Evolutionary conservation across 2,113 vertebrate species (phyloP).

Genomic region (Scomber japonicus): DNA sequence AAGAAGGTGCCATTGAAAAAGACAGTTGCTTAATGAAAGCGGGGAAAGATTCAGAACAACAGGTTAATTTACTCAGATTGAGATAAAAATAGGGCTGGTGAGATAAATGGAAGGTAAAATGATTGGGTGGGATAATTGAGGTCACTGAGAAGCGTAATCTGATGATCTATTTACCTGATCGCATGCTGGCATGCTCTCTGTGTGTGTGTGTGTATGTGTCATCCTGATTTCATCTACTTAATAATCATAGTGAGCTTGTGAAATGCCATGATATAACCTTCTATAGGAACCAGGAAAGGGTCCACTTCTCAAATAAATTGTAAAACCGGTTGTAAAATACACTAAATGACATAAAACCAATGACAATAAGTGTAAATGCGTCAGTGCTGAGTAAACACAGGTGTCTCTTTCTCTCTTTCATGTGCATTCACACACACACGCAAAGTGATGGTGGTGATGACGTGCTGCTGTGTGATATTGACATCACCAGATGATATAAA

Average conservation of each 20-base stretch:
- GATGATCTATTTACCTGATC: slow-evolving; percentile 30
- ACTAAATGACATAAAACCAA: neutral
- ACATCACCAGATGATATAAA: slow-evolving; percentile 54
- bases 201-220: neutral
- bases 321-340: neutral
- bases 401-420: neutral
- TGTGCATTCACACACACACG: neutral
- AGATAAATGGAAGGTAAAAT: slow-evolving; percentile 32
- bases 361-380: neutral
- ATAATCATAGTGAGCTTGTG: neutral
- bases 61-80: neutral
- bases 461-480: slow-evolving; percentile 22
- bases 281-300: neutral
- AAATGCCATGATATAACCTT: slow-evolving; percentile 32
- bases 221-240: neutral
- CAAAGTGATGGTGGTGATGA: neutral
- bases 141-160: slow-evolving; percentile 28
- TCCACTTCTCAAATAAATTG: too few species aligned
- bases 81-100: slow-evolving; percentile 15
- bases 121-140: slow-evolving; percentile 46
- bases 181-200: neutral
- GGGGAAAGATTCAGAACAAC: neutral
- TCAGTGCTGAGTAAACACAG: neutral
- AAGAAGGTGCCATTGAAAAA: neutral
- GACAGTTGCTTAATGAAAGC: neutral